Evolutionary conservation across 2,113 vertebrate species (phyloP).

Genomic region (Halcyon senegalensis): DNA sequence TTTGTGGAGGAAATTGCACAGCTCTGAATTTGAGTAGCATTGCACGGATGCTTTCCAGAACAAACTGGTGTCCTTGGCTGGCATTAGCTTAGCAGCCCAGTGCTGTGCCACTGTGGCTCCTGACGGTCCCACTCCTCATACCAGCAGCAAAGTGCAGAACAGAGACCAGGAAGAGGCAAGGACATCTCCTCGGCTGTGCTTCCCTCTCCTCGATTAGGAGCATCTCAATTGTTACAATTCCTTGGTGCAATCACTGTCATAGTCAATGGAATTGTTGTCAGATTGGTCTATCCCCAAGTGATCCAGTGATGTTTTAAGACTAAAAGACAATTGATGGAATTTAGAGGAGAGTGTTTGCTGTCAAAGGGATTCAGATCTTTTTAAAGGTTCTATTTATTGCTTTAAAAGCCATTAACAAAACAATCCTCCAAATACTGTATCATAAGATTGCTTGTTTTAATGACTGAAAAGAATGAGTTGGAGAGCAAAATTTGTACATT

Average conservation of each 20-base stretch:
- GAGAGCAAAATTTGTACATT: neutral
- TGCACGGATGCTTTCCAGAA: neutral
- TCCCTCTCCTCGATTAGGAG: neutral
- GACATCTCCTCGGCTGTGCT: neutral
- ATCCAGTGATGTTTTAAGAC: neutral
- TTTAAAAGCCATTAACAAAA: neutral
- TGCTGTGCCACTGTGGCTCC: rapidly evolving
- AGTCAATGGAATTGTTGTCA: neutral
- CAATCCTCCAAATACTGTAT: neutral
- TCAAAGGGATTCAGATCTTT: neutral
- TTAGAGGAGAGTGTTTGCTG: neutral
- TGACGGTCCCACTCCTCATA: neutral
- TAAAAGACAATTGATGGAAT: neutral
- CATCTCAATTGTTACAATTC: neutral
- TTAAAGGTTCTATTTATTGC: neutral
- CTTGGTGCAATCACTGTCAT: neutral
- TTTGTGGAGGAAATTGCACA: neutral
- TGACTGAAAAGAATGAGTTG: neutral
- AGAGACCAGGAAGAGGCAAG: neutral
- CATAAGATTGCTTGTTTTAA: neutral
- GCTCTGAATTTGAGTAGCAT: neutral
- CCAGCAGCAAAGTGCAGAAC: neutral
- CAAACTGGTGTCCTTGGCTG: neutral
- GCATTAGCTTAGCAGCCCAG: neutral
- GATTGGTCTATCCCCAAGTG: neutral